These are phyloP conservation scores for Cantharis rufa DNA, from an alignment of 2,888 invertebrate species.

Conservation along the genomic window DNA sequence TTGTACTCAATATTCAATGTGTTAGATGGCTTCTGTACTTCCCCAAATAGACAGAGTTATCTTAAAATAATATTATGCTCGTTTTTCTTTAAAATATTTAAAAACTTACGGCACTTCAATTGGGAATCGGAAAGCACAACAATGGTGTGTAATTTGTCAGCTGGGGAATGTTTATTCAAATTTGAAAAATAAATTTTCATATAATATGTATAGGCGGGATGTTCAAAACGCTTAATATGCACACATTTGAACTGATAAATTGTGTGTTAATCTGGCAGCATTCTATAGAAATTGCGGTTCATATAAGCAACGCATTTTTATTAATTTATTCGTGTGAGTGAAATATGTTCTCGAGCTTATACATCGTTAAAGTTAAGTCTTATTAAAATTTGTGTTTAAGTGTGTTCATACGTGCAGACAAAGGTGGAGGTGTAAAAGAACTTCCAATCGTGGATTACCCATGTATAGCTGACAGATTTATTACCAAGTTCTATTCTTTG, in stretches of 20 bases:
- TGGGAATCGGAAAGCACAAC: background rate
- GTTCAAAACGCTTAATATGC: background rate
- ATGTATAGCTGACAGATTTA: constrained; percentile 35
- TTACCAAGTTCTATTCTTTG: constrained; percentile 31
- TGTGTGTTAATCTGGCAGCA: constrained; percentile 1
- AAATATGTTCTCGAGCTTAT: constrained; percentile 12
- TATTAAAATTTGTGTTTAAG: constrained; percentile 29
- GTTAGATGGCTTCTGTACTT: too few species aligned
- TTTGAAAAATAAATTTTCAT: background rate
- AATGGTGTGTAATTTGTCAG: background rate
- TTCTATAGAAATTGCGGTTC: background rate
- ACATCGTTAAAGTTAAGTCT: constrained; percentile 13
- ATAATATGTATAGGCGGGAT: background rate
- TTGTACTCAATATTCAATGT: too few species aligned
- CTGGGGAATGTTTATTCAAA: background rate
- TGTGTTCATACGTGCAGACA: constrained; percentile 15
- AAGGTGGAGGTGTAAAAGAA: constrained; percentile 27
- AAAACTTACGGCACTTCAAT: background rate
- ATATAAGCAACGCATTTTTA: background rate
- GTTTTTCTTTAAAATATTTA: background rate
- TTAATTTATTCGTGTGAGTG: constrained; percentile 11
- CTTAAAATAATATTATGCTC: too few species aligned
- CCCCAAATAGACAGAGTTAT: too few species aligned
- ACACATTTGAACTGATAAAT: background rate
- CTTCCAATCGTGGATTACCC: constrained; percentile 31